Conservation (phyloP, 2,888 invertebrate species). For the Cryptocephalus moraei region DNA sequence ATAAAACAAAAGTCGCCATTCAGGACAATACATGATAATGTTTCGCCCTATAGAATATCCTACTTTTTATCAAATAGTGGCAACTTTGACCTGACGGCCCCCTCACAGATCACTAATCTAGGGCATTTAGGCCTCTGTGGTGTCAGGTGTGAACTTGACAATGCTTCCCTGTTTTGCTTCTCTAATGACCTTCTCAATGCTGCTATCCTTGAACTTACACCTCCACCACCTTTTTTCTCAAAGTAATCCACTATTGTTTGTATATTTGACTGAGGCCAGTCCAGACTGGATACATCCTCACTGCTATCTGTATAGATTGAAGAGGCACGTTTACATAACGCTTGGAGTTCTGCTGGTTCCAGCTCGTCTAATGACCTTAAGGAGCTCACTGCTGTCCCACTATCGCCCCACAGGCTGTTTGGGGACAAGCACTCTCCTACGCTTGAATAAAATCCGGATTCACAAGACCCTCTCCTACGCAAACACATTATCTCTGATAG, state of each 20-base stretch:
- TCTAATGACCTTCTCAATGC: conserved; percentile 32
- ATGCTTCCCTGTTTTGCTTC: conserved; percentile 20
- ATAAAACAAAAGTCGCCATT: neutral
- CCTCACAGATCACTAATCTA: conserved; percentile 72
- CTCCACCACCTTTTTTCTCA: conserved; percentile 57
- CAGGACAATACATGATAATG: too few species aligned
- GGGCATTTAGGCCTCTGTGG: conserved; percentile 41
- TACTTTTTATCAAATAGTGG: conserved; percentile 69
- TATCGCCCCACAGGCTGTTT: conserved; percentile 40
- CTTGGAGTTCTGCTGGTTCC: conserved; percentile 46
- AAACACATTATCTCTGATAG: conserved; percentile 22
- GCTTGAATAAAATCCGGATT: conserved; percentile 83
- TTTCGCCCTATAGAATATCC: conserved; percentile 9
- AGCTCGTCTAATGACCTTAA: conserved; percentile 51
- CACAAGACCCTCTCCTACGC: conserved; percentile 74
- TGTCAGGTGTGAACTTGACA: conserved; percentile 15
- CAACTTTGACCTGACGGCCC: conserved; percentile 76
- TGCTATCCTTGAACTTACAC: conserved; percentile 30
- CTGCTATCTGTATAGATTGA: conserved; percentile 82
- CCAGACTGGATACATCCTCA: conserved; percentile 74
- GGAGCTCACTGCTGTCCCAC: conserved; percentile 48
- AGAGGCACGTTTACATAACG: conserved; percentile 56
- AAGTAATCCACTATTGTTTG: conserved; percentile 83
- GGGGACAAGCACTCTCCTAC: conserved; percentile 49
- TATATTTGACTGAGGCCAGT: conserved; percentile 59